Base-by-base conservation (phyloP, 2,113 vertebrate species). In the Leucopsar rothschildi region DNA sequence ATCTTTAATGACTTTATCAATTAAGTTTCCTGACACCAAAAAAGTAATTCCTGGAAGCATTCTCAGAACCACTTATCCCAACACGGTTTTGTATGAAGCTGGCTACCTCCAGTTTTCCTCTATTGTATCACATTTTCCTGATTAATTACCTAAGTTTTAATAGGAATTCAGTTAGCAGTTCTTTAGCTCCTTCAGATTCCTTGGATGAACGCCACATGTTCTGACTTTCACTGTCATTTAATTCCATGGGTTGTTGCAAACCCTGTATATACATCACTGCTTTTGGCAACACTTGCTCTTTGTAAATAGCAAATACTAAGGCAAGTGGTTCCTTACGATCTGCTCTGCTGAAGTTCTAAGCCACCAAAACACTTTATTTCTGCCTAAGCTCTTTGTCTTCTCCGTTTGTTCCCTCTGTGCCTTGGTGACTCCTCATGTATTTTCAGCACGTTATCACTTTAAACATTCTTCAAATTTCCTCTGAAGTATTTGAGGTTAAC, bases 81-180 rank as follows among this genome's bases (percentile, higher is more conserved):
- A 75, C 76, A 77, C 10, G 13, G 66, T 76, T 93, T 45, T 56
- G 53, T 64, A 52, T 24, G 11, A 69, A 88, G 37, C 27, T 68
- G 37, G 24, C 53, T 65, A 61, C 49, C 45, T 90, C 82, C 59
- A 86, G 37, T 44, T 82, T 96, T 88, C 56, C 71, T 82, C 88
- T 73, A 18, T 39, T 83, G 82, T 57, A 88, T 35, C 71, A 61
- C 53, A 68, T 84, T 86, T 79, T 95, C n/a, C 90, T 95, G 89
- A 97, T 92, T 79, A 93, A 93, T 80, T 85, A 66, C 85, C 37
- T 57, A 72, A 37, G 23, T 93, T 93, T 90, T 92, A 92, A 93
- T 73, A 69, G 66, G 79, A 93, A 88, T 77, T 80, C 79, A 63
- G 71, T 69, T 75, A 81, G 47, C 42, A 50, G 83, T 75, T 92